Percentiles rank a stretch among this genome's conserved stretches.
Evolutionary conservation across 2,113 vertebrate genomes (phyloP).

Genomic region (Pipra filicauda): DNA sequence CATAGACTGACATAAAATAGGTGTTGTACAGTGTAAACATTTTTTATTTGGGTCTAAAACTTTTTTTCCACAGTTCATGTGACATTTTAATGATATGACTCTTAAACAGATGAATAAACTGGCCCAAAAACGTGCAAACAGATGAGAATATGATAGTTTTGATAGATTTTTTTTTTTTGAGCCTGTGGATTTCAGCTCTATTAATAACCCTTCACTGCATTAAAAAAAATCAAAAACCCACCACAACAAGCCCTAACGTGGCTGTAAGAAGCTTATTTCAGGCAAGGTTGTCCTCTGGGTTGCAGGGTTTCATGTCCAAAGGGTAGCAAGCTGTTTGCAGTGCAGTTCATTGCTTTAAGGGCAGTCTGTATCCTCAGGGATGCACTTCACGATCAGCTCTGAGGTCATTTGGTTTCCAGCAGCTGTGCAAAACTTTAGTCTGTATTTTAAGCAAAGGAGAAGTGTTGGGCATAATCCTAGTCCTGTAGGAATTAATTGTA

Average conservation of each 20-base stretch:
- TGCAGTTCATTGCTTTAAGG: neutral
- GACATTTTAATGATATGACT: rapidly evolving
- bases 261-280: neutral
- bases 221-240: neutral
- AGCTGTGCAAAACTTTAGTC: neutral
- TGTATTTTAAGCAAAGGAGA: neutral
- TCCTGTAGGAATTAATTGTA: neutral
- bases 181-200: neutral
- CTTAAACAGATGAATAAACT: neutral
- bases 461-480: neutral
- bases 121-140: neutral
- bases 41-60: neutral
- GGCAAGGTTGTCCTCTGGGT: neutral
- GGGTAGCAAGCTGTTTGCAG: neutral
- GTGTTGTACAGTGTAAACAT: neutral
- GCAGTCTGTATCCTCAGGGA: neutral
- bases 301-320: neutral
- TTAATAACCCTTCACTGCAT: neutral
- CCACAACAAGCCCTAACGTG: neutral
- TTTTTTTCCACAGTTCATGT: neutral
- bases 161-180: neutral
- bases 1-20: neutral
- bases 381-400: neutral
- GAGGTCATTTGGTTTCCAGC: neutral
- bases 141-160: neutral